Evolutionary conservation across 2,888 invertebrate species (phyloP), one percentile per base, ranked within the genome.

Genomic region (Caenorhabditis drosophilae): DNA sequence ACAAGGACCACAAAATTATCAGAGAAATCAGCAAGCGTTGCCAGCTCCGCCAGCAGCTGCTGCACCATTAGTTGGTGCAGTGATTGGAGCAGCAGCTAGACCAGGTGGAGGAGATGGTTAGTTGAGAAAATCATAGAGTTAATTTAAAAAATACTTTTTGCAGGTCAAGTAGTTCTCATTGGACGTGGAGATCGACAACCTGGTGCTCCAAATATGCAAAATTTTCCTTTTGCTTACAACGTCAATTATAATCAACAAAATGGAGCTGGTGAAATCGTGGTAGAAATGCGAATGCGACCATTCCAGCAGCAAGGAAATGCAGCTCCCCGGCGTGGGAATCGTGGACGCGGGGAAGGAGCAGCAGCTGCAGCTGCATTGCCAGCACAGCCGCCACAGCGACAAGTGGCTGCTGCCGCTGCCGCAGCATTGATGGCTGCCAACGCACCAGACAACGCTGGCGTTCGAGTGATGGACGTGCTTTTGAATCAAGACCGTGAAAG

Each of bases 281-380:
- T 45, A 2, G 45, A 45, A 31, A 45, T 45, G 45, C 26, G 45
- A 45, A 45, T 45, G 45, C 22, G 45, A 45, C 45, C 45, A 12
- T 45, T 18, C 20, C 31, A 20, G 23, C 27, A 26, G 31, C 27
- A 31, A 31, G 16, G n/a, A 45, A 9, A 26, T 27, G 20, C 25
- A 23, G 23, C 23, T n/a, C n/a, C n/a, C n/a, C n/a, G n/a, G n/a
- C n/a, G n/a, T n/a, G n/a, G n/a, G n/a, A n/a, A n/a, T n/a, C n/a
- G n/a, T n/a, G n/a, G n/a, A n/a, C n/a, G n/a, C n/a, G n/a, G n/a
- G n/a, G n/a, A n/a, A 23, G 25, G 18, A 9, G 6, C 25, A 23
- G 25, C 44, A 44, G 25, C 22, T 2, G 23, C 23, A 15, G 7
- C 7, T 7, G 41, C 41, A 41, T 4, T 4, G 4, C 22, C 20